A percentile compares a stretch with the other conserved stretches of the same genome.
phyloP scores from a whole-genome alignment of 2,113 vertebrate species.

The Channa argus region DNA sequence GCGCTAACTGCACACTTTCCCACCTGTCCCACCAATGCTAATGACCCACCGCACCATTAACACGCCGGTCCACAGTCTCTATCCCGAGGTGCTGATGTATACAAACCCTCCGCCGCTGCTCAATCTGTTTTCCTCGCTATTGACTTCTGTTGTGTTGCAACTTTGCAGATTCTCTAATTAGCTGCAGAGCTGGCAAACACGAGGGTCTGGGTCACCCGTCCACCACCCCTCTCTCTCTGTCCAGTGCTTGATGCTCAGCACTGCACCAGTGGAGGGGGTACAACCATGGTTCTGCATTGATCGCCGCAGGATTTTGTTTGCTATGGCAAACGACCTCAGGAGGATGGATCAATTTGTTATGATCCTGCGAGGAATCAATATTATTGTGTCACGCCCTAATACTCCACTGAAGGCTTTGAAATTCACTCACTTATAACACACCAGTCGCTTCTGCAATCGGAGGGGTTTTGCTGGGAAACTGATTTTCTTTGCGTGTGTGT shows the following conservation, averaged over 20 bases:
- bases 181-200: constrained; percentile 14
- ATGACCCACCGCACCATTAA: constrained; percentile 49
- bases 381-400: constrained; percentile 55
- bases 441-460: neutral
- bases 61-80: constrained; percentile 17
- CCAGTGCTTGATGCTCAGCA: constrained; percentile 3
- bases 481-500: constrained; percentile 27
- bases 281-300: constrained; percentile 41
- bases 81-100: constrained; percentile 15
- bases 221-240: constrained; percentile 19
- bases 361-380: constrained; percentile 72
- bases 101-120: neutral
- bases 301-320: constrained; percentile 49
- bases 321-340: constrained; percentile 39
- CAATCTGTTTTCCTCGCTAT: constrained; percentile 26
- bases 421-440: constrained; percentile 54
- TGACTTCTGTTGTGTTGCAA: constrained; percentile 30
- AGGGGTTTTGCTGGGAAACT: constrained; percentile 7
- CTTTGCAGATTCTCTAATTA: constrained; percentile 43
- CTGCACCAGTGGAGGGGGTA: constrained; percentile 31
- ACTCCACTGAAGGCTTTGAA: constrained; percentile 48
- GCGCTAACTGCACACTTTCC: constrained; percentile 55
- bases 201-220: neutral
- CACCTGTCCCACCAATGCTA: constrained; percentile 56
- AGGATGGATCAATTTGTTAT: constrained; percentile 64